Conservation (phyloP, 37 sponge, comb jelly and placozoan genomes). For the Chondrilla cf. caribensis region DNA sequence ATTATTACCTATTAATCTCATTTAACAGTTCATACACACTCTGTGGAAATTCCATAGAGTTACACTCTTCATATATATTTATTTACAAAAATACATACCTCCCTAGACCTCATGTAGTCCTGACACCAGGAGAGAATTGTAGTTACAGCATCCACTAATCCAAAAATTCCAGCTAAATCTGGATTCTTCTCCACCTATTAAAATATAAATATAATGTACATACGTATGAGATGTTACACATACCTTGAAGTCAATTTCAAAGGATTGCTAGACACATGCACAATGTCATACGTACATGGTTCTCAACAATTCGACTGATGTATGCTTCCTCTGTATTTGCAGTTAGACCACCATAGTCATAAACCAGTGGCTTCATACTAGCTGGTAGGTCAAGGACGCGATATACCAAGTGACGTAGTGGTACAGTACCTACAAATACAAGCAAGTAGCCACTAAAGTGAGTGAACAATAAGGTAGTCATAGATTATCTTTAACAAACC, state of each 20-base stretch:
- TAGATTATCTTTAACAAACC: conserved; percentile 50
- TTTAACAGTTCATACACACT: no score
- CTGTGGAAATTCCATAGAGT: no score
- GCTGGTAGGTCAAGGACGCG: conserved; percentile 90
- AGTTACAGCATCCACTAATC: conserved; percentile 23
- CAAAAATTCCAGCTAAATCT: no score
- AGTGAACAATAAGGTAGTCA: no score
- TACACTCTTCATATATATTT: no score
- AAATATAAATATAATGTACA: no score
- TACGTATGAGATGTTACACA: no score
- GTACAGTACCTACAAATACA: conserved; percentile 56
- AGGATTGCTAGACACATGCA: no score
- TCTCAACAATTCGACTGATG: conserved; percentile 68
- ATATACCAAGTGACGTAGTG: conserved; percentile 90
- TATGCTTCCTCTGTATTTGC: conserved; percentile 66
- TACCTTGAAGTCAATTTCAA: no score
- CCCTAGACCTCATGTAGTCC: conserved; percentile 75
- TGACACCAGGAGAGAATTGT: conserved; percentile 63
- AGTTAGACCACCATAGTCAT: conserved; percentile 93
- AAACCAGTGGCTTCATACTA: conserved; percentile 86
- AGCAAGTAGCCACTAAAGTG: no score
- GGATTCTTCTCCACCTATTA: no score
- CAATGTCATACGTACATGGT: conserved; percentile 63
- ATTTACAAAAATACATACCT: conserved; percentile 28
- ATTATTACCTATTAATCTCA: no score